phyloP scores from a whole-genome alignment of 1,140 invertebrate genomes.

The Bombus cullumanus region DNA sequence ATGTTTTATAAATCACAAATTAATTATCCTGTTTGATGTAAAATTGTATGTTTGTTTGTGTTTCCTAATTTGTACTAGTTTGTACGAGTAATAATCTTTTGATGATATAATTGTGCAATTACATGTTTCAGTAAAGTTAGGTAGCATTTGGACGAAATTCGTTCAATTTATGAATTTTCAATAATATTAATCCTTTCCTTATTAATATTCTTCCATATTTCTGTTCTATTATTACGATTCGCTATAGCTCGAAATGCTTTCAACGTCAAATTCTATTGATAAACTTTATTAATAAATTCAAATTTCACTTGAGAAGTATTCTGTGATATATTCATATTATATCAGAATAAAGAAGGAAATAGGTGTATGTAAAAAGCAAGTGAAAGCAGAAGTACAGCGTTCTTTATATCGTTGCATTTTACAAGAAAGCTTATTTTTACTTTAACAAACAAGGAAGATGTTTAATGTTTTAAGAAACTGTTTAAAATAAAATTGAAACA shows the following conservation, averaged over 20 bases:
- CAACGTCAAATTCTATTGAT: background rate
- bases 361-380: background rate
- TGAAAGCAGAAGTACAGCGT: background rate
- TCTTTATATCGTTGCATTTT: background rate
- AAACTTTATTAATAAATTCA: background rate
- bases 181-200: no score
- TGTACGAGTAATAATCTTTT: no score
- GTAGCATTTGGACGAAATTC: no score
- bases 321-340: background rate
- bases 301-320: background rate
- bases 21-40: background rate
- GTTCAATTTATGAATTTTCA: background rate
- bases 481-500: no score
- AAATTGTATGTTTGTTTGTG: background rate
- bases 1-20: background rate
- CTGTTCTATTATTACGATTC: background rate
- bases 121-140: no score
- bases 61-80: no score
- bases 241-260: background rate
- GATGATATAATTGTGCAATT: no score
- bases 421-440: background rate
- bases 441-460: background rate
- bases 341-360: background rate
- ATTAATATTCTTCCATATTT: no score
- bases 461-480: no score